A percentile compares a stretch with the other conserved stretches of the same genome.
Conservation (phyloP, 2,797 vertebrate genomes). For the Acipenser oxyrinchus region DNA sequence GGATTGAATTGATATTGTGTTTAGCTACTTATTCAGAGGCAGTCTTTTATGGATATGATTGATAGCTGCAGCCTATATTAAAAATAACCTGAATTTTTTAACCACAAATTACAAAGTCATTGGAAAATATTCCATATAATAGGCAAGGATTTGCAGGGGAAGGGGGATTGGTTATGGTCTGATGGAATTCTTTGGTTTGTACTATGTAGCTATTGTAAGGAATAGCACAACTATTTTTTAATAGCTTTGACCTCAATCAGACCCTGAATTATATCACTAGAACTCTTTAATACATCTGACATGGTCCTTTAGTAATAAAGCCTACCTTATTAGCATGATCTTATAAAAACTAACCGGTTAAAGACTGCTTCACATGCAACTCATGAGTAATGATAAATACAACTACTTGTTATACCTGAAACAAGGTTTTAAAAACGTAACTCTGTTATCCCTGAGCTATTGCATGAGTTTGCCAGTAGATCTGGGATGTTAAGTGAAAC, state of each 20-base stretch:
- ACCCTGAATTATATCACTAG: constrained; percentile 32
- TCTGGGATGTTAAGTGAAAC: neutral
- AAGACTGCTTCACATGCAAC: constrained; percentile 42
- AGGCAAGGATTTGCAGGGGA: no score
- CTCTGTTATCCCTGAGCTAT: no score
- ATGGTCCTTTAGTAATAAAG: constrained; percentile 28
- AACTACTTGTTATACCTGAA: constrained; percentile 19
- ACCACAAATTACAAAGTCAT: no score
- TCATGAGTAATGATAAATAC: constrained; percentile 35
- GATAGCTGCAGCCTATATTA: no score
- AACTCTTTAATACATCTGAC: constrained; percentile 35
- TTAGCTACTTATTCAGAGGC: no score
- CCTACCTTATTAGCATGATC: constrained; percentile 32
- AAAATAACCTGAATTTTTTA: no score
- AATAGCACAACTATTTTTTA: constrained; percentile 31
- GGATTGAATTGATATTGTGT: no score
- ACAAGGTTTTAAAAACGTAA: no score
- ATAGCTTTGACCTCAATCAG: constrained; percentile 32
- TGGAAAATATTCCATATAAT: no score
- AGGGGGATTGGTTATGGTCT: neutral
- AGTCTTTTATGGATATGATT: no score
- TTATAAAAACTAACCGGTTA: constrained; percentile 23
- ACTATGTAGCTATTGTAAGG: constrained; percentile 12
- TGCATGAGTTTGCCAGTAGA: no score
- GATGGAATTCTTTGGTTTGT: neutral